Percentiles rank a stretch among this genome's conserved stretches.
Evolutionary conservation across 2,113 vertebrate genomes (phyloP).

Genomic region (Triplophysa siluroides): DNA sequence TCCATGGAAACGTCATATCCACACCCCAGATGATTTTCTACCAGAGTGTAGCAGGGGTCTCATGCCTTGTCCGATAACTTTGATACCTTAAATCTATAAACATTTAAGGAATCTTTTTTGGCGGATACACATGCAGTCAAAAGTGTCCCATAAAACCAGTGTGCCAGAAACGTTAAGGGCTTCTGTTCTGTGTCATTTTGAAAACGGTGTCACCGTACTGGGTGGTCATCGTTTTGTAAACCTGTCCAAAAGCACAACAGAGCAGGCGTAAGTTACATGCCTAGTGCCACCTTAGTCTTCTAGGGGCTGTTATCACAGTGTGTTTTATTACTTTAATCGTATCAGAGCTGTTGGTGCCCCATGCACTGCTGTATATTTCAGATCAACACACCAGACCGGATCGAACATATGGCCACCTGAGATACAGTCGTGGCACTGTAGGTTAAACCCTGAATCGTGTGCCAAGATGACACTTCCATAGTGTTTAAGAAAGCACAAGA

Average conservation of each 20-base stretch:
- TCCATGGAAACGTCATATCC: not conserved
- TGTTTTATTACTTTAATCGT: not conserved
- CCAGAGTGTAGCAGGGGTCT: conserved; percentile 25
- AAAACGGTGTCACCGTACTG: conserved; percentile 43
- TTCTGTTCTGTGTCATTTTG: conserved; percentile 49
- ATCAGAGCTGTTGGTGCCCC: not conserved
- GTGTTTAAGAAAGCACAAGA: conserved; percentile 48
- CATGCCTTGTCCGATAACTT: conserved; percentile 31
- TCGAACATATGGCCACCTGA: conserved; percentile 4
- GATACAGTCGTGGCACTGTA: not conserved
- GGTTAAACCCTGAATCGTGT: conserved; percentile 20
- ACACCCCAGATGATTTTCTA: not conserved
- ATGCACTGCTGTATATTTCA: conserved; percentile 1
- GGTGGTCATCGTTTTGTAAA: conserved; percentile 43
- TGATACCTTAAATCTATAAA: not conserved
- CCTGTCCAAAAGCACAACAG: conserved; percentile 60
- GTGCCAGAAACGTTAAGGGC: conserved; percentile 44
- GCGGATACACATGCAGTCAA: conserved; percentile 40
- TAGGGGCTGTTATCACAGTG: not conserved
- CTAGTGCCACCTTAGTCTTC: conserved; percentile 27
- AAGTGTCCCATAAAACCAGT: conserved; percentile 41
- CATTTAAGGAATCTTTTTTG: not conserved
- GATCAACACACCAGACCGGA: not conserved
- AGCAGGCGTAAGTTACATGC: conserved; percentile 29
- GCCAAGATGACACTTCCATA: conserved; percentile 17